Percentiles rank a stretch among this genome's conserved stretches.
Conservation (phyloP, 2,113 vertebrate genomes). For the Pheucticus melanocephalus region DNA sequence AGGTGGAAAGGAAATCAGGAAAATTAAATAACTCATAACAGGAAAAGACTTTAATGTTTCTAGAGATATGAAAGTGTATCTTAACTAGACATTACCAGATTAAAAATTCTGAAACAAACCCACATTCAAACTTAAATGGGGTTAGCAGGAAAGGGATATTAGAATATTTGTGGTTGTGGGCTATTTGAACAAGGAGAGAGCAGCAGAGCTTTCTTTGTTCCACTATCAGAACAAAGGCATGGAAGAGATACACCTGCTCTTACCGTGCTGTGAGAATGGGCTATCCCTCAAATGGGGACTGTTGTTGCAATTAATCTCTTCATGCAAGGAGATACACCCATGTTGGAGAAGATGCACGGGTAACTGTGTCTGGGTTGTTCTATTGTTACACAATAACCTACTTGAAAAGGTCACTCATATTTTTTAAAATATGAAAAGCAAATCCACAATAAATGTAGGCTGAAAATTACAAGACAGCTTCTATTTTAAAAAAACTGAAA, state of each 20-base stretch:
- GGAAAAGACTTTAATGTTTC: not conserved
- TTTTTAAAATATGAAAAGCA: not conserved
- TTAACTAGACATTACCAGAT: not conserved
- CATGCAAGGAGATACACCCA: not conserved
- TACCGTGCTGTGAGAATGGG: not conserved
- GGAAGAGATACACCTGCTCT: not conserved
- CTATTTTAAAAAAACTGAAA: not conserved
- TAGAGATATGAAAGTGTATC: not conserved
- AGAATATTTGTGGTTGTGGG: not conserved
- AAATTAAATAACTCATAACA: not conserved
- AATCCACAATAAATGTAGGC: not conserved
- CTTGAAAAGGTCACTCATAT: not conserved
- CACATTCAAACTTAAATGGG: not conserved
- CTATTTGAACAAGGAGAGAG: not conserved
- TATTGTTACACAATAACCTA: not conserved
- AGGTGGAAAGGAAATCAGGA: not conserved
- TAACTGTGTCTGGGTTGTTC: rapidly evolving
- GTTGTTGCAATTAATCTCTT: not conserved
- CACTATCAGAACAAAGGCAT: not conserved
- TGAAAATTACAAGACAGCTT: not conserved
- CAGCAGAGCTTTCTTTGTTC: not conserved
- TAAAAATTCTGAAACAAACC: not conserved
- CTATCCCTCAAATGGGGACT: not conserved
- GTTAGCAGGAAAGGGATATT: not conserved
- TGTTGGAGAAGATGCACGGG: not conserved